Conservation (phyloP, 2,888 invertebrate genomes). For the Augochlorella aurata region DNA sequence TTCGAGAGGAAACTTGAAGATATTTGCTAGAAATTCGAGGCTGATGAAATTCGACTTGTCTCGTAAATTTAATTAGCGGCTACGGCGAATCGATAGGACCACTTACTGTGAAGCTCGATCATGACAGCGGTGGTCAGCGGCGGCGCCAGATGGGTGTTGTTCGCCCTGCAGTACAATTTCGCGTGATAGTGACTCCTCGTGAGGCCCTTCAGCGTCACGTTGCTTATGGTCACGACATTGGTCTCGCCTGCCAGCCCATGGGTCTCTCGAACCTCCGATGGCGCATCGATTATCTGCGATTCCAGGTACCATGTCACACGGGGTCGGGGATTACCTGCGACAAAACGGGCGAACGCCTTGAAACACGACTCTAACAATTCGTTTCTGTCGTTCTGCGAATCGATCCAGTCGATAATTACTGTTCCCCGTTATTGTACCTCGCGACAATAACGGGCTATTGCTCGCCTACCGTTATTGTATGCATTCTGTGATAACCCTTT, state of each 20-base stretch:
- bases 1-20: too few relatives aligned
- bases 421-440: too few relatives aligned
- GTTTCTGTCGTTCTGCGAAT: too few relatives aligned
- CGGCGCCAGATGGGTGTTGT: constrained; percentile 91
- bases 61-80: background rate
- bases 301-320: constrained; percentile 93
- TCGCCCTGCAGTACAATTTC: constrained; percentile 93
- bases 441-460: too few relatives aligned
- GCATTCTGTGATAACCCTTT: too few relatives aligned
- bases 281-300: constrained; percentile 91
- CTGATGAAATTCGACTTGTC: too few relatives aligned
- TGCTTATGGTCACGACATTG: constrained; percentile 90
- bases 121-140: constrained; percentile 91
- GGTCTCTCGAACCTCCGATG: constrained; percentile 86
- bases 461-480: too few relatives aligned
- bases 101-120: constrained; percentile 94
- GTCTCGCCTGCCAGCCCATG: constrained; percentile 72
- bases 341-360: constrained; percentile 3
- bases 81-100: background rate
- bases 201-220: constrained; percentile 90
- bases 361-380: background rate
- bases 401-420: too few relatives aligned
- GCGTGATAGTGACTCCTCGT: constrained; percentile 92
- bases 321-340: constrained; percentile 88
- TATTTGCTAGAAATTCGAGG: too few relatives aligned